Conservation (phyloP, 1,140 invertebrate genomes). For the Drosophila mojavensis region DNA sequence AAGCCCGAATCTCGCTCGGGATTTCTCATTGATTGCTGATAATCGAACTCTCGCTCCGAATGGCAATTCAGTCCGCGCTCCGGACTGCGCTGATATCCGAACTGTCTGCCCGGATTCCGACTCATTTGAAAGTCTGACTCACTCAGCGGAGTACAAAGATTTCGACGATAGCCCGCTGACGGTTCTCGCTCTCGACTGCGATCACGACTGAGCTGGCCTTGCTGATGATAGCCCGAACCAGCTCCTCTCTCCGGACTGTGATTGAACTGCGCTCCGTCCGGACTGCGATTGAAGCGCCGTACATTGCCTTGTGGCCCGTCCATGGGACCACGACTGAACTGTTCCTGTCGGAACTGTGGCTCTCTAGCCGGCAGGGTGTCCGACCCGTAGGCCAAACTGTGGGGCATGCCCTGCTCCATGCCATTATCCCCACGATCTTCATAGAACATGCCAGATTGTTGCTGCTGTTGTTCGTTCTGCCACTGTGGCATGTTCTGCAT, state of each 20-base stretch:
- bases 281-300: constrained; percentile 1
- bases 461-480: background rate
- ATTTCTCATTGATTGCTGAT: too few species aligned
- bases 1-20: background rate
- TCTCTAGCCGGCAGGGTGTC: background rate
- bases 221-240: background rate
- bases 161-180: too few species aligned
- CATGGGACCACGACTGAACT: background rate
- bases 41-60: too few species aligned
- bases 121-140: background rate
- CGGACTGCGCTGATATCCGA: background rate
- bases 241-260: background rate
- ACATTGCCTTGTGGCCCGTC: background rate
- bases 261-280: background rate
- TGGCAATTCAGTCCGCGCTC: background rate
- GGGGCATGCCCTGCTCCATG: too few species aligned
- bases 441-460: too few species aligned
- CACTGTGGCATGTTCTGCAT: constrained; percentile 3
- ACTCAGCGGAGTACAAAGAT: too few species aligned
- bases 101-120: background rate
- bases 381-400: too few species aligned
- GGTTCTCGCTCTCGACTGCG: background rate
- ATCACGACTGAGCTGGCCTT: background rate
- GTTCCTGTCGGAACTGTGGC: background rate
- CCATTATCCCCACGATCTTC: too few species aligned